Percentiles rank a stretch among this genome's conserved stretches.
phyloP scores from a whole-genome alignment of 2,113 vertebrate genomes.

The Anoura caudifer region DNA sequence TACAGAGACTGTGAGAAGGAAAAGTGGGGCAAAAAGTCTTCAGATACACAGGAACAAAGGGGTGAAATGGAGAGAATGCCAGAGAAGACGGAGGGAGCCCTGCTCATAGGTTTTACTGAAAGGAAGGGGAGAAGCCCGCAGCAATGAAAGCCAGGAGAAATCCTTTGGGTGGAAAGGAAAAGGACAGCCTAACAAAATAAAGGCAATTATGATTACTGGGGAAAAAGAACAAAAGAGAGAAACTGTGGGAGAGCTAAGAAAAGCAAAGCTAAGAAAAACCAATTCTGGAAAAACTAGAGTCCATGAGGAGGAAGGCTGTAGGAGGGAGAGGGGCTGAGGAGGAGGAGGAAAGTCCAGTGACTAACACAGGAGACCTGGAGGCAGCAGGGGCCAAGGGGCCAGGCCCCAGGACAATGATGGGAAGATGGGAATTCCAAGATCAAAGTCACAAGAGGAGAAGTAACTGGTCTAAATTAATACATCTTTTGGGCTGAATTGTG shows the following conservation, averaged over 20 bases:
- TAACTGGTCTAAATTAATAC: accelerated
- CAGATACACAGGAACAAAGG: accelerated
- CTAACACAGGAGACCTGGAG: accelerated
- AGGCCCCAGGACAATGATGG: accelerated
- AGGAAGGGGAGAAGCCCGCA: accelerated
- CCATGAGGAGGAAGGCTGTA: accelerated
- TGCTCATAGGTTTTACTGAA: background rate
- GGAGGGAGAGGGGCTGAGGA: background rate
- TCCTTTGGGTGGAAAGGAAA: background rate
- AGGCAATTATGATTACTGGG: accelerated
- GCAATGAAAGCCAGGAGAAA: background rate
- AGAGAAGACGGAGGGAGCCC: accelerated
- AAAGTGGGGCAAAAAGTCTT: background rate
- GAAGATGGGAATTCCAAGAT: background rate
- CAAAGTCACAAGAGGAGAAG: accelerated
- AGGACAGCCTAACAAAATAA: background rate
- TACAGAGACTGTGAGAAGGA: accelerated
- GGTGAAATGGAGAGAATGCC: too few relatives aligned
- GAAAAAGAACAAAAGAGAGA: background rate
- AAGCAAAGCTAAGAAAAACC: background rate
- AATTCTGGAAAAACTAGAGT: background rate
- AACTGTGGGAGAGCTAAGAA: background rate
- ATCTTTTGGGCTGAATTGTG: accelerated
- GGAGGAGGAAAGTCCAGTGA: accelerated
- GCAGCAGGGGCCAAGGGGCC: background rate